Base-by-base conservation (phyloP, 2,113 vertebrate genomes). In the Sylvilagus bachmani region DNA sequence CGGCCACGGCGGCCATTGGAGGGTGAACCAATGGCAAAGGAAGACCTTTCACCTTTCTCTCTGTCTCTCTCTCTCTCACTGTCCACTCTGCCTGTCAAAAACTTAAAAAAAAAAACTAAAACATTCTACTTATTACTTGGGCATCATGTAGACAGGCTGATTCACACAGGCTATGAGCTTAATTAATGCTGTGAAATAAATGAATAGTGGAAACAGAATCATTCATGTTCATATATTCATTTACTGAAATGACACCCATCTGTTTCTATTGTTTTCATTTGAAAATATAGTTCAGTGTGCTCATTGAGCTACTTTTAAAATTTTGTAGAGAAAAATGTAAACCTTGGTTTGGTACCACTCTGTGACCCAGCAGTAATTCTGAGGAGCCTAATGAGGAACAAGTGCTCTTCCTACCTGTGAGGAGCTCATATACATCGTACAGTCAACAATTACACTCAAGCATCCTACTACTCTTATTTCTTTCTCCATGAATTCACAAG, bases 141-240 rank as follows among this genome's bases (percentile, higher is more conserved):
- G 31, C 6, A 71, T 67, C 77, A 27, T 75, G 1, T 62, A 44
- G 3, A 82, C 3, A 90, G 69, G 14, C 3, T 95, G n/a, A 33
- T 19, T 86, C 31, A 3, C 5, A 89, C 51, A 80, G 44, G 80
- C n/a, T 89, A 80, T 51, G 66, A 74, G 21, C 51, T 95, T 49
- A 93, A 58, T 73, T 73, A 75, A 78, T 78, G 14, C 31, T 86
- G 31, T 51, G 29, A 67, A 87, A 90, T 87, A 92, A 73, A 87
- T 10, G 4, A 95, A 77, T 86, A 84, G 14, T 55, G 85, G n/a
- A 92, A 85, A 91, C 14, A 44, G 36, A 83, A 66, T 38, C 36
- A 91, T 82, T 53, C 22, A 81, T 11, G 55, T 77, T 89, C 33
- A 73, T 4, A 27, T 86, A n/a, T 94, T 7, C 49, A 64, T 92